Conservation (phyloP, 2,797 vertebrate species). For the Tapera naevia region DNA sequence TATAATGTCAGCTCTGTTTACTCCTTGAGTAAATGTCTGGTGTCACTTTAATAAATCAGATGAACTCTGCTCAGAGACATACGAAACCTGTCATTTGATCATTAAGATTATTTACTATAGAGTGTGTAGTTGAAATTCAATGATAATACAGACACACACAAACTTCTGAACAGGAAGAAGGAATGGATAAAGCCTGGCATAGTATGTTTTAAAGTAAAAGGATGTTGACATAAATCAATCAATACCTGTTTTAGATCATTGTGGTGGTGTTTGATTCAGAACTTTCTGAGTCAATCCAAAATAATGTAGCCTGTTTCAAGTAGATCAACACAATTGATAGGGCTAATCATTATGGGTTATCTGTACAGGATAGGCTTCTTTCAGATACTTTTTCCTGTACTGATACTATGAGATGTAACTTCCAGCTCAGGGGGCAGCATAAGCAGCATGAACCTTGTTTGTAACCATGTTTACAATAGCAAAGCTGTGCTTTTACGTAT, state of each 20-base stretch:
- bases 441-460: neutral
- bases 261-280: neutral
- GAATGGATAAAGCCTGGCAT: conserved; percentile 4
- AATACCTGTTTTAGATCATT: conserved; percentile 17
- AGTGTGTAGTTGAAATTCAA: conserved; percentile 41
- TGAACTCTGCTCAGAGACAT: conserved; percentile 57
- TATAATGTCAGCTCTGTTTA: conserved; percentile 71
- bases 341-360: neutral
- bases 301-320: neutral
- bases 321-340: neutral
- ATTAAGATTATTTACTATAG: conserved; percentile 65
- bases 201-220: conserved; percentile 6
- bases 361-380: neutral
- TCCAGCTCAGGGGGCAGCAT: neutral
- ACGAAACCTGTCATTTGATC: conserved; percentile 69
- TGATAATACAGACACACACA: neutral
- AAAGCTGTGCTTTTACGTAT: neutral
- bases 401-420: neutral
- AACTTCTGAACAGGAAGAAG: conserved; percentile 12
- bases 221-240: conserved; percentile 13
- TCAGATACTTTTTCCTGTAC: neutral
- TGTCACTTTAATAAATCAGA: conserved; percentile 73
- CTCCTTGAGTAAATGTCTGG: conserved; percentile 70
- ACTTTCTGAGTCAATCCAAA: neutral
- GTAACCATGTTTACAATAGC: neutral